Evolutionary conservation across 2,888 invertebrate genomes (phyloP).

Genomic region (Phortica magna): DNA sequence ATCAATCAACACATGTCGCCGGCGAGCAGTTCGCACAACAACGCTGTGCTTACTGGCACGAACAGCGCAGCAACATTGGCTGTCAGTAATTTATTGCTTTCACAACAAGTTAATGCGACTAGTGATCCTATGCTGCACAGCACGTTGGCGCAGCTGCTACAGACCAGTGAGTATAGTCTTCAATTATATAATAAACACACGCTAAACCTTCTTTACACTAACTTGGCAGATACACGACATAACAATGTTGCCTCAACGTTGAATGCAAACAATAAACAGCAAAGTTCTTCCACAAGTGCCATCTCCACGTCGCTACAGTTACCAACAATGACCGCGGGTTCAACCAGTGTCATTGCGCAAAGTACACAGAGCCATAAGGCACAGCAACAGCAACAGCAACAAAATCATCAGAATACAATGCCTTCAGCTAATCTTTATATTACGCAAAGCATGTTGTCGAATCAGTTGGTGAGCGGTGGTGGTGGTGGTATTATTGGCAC

Average conservation of each 20-base stretch:
- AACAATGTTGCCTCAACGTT: slow-evolving; percentile 62
- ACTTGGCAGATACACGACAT: slow-evolving; percentile 53
- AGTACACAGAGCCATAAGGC: slow-evolving; percentile 43
- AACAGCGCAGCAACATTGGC: slow-evolving; percentile 43
- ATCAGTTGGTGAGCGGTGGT: slow-evolving; percentile 27
- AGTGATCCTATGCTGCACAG: slow-evolving; percentile 88
- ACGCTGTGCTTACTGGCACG: slow-evolving; percentile 23
- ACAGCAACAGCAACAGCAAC: slow-evolving; percentile 55
- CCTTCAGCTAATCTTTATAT: not conserved
- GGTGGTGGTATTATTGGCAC: too few species aligned
- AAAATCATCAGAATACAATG: slow-evolving; percentile 35
- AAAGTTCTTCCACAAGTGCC: slow-evolving; percentile 71
- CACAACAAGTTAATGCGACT: slow-evolving; percentile 83
- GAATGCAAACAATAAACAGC: slow-evolving; percentile 47
- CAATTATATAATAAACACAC: not conserved
- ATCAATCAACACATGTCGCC: slow-evolving; percentile 71
- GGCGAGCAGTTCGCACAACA: not conserved
- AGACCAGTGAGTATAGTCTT: slow-evolving; percentile 73
- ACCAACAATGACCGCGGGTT: slow-evolving; percentile 36
- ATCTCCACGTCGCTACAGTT: slow-evolving; percentile 56
- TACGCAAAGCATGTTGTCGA: slow-evolving; percentile 23
- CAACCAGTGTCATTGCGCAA: slow-evolving; percentile 31
- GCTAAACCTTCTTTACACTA: not conserved
- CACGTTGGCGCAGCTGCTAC: slow-evolving; percentile 90
- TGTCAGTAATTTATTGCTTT: slow-evolving; percentile 56